Conservation (phyloP, 2,888 invertebrate genomes). For the Pollenia angustigena region DNA sequence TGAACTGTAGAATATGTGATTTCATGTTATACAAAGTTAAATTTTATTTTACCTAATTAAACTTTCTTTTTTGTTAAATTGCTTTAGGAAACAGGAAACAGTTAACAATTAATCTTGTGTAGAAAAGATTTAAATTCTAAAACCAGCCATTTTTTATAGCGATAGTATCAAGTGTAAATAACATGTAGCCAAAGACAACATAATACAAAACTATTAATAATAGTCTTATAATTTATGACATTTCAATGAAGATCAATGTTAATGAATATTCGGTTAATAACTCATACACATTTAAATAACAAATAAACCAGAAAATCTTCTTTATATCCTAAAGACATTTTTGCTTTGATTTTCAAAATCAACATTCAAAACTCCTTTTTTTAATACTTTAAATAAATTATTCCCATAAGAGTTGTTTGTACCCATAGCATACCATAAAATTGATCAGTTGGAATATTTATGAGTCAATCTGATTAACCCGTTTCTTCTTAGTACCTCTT, state of each 20-base stretch:
- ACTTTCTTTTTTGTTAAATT: too few relatives aligned
- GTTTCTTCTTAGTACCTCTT: conserved; percentile 28
- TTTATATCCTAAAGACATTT: conserved; percentile 40
- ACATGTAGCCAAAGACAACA: background rate
- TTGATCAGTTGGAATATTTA: conserved; percentile 70
- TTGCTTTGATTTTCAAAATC: conserved; percentile 40
- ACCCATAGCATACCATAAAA: conserved; percentile 45
- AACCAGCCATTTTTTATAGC: too few relatives aligned
- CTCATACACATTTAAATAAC: background rate
- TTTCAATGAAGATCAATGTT: conserved; percentile 44
- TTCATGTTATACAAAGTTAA: too few relatives aligned
- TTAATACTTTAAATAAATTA: conserved; percentile 51
- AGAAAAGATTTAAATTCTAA: too few relatives aligned
- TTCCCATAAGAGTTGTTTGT: conserved; percentile 28
- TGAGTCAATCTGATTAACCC: conserved; percentile 69
- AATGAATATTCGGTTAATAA: conserved; percentile 26
- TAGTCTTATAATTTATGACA: conserved; percentile 30
- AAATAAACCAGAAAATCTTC: conserved; percentile 45
- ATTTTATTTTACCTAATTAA: too few relatives aligned
- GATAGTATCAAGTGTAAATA: background rate
- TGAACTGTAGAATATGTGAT: too few relatives aligned
- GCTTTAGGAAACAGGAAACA: background rate
- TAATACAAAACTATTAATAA: conserved; percentile 24
- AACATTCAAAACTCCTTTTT: conserved; percentile 49
- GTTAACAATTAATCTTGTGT: background rate